phyloP scores from a whole-genome alignment of 2,888 invertebrate species.

The Strigamia maritima region DNA sequence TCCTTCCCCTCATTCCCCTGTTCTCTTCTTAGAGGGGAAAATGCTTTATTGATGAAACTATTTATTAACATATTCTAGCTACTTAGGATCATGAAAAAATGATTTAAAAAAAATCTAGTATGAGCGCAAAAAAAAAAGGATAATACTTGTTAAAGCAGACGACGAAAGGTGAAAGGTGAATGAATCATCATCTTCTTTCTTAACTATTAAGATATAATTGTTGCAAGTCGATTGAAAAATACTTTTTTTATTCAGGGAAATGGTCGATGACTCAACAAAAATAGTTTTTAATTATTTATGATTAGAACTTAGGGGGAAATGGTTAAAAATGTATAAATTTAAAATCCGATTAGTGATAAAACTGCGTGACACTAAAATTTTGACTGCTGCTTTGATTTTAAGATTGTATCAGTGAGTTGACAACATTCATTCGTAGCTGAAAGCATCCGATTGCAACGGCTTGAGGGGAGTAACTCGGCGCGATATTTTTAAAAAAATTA shows the following conservation, averaged over 20 bases:
- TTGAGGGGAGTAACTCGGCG: neutral
- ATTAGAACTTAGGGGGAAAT: neutral
- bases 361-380: neutral
- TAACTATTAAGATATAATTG: neutral
- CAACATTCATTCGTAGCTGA: constrained; percentile 24
- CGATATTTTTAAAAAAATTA: neutral
- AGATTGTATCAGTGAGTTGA: constrained; percentile 26
- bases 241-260: no score
- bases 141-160: constrained; percentile 1
- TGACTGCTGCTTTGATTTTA: neutral
- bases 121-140: neutral
- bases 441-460: constrained; percentile 16
- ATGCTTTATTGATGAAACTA: neutral
- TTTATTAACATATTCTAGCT: neutral
- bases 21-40: neutral
- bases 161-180: constrained; percentile 13
- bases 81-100: neutral
- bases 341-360: neutral
- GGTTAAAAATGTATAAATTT: neutral
- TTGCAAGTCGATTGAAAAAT: no score
- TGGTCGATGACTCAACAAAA: neutral
- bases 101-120: neutral
- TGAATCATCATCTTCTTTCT: no score
- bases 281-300: neutral
- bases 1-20: neutral